A percentile compares a stretch with the other conserved stretches of the same genome.
phyloP scores from a whole-genome alignment of 2,113 vertebrate genomes.

The Oreotragus oreotragus region DNA sequence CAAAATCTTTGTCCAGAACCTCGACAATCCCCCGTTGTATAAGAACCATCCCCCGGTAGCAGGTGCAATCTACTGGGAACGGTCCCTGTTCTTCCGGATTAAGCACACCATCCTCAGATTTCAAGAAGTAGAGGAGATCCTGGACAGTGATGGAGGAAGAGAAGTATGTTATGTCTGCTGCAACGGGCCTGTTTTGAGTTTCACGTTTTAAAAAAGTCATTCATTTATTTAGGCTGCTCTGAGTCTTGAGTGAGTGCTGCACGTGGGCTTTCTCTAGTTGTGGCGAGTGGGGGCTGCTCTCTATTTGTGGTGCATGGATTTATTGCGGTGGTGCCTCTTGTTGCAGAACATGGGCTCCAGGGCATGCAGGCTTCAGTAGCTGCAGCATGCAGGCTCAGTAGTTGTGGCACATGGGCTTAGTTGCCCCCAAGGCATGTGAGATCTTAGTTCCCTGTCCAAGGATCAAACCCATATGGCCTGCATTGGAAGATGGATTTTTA shows the following conservation, averaged over 20 bases:
- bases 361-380: background rate
- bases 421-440: background rate
- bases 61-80: constrained; percentile 91
- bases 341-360: background rate
- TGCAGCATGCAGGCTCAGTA: background rate
- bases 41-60: constrained; percentile 89
- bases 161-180: constrained; percentile 73
- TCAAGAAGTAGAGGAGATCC: constrained; percentile 83
- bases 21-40: constrained; percentile 83
- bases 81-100: constrained; percentile 84
- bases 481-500: background rate
- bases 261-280: background rate
- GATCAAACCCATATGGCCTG: background rate
- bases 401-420: background rate
- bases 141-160: constrained; percentile 81
- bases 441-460: background rate
- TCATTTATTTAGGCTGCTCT: background rate
- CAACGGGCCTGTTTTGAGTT: accelerated
- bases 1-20: constrained; percentile 83
- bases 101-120: constrained; percentile 87
- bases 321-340: background rate
- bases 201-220: background rate
- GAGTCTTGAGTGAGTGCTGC: background rate
- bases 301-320: background rate
- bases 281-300: background rate